Conservation (phyloP, 2,797 vertebrate genomes). For the Esox lucius region DNA sequence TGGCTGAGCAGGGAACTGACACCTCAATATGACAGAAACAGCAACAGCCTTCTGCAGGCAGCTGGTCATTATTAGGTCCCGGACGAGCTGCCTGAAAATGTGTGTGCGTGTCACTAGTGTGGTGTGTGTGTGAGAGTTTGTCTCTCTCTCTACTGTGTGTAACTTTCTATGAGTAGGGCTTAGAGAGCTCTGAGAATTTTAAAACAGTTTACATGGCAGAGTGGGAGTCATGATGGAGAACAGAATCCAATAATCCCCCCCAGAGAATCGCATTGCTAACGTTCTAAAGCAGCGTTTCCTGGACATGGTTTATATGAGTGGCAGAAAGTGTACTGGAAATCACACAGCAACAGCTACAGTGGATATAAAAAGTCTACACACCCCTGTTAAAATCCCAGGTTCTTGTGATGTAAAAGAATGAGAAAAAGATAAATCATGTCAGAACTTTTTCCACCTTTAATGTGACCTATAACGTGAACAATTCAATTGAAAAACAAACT, state of each 20-base stretch:
- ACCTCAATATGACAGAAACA: neutral
- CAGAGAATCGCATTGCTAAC: constrained; percentile 44
- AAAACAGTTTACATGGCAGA: constrained; percentile 42
- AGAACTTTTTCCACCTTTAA: too few relatives aligned
- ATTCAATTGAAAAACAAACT: too few relatives aligned
- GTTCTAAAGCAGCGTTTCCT: constrained; percentile 63
- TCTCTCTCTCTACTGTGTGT: constrained; percentile 9
- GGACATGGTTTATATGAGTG: constrained; percentile 44
- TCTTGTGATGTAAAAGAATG: too few relatives aligned
- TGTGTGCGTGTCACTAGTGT: constrained; percentile 1
- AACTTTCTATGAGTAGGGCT: constrained; percentile 22
- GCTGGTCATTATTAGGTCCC: constrained; percentile 30
- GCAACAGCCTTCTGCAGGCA: neutral
- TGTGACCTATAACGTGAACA: too few relatives aligned
- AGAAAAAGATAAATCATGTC: too few relatives aligned
- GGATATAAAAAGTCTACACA: too few relatives aligned
- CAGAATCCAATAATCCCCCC: constrained; percentile 8
- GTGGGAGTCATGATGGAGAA: constrained; percentile 23
- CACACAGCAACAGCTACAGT: constrained; percentile 18
- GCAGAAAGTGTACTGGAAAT: constrained; percentile 23
- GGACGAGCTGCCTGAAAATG: neutral
- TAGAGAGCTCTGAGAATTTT: constrained; percentile 24
- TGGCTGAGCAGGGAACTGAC: constrained; percentile 23
- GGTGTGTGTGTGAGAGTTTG: neutral
- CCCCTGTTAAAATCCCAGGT: too few relatives aligned